These are phyloP conservation scores for Tapirus indicus DNA, from an alignment of 2,797 vertebrate species.

Conservation along the genomic window DNA sequence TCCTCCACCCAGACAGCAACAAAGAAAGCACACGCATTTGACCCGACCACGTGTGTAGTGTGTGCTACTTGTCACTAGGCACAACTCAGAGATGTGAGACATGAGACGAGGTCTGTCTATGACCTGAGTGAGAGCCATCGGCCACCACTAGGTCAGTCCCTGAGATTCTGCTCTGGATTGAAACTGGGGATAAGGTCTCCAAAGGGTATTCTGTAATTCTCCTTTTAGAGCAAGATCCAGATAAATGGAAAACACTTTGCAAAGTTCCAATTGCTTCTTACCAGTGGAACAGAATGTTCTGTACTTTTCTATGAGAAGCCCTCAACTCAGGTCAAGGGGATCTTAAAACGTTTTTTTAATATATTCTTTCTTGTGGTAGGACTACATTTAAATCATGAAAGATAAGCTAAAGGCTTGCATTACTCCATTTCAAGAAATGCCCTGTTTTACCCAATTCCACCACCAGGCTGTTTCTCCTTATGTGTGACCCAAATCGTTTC, in stretches of 20 bases:
- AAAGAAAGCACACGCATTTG: background rate
- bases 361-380: background rate
- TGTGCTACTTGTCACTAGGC: background rate
- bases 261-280: background rate
- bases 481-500: background rate
- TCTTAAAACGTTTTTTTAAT: background rate
- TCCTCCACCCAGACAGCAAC: background rate
- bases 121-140: background rate
- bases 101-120: background rate
- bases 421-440: background rate
- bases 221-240: background rate
- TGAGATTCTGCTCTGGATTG: background rate
- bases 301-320: background rate
- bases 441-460: background rate
- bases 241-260: background rate
- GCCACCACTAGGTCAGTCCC: background rate
- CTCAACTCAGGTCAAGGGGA: background rate
- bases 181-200: background rate
- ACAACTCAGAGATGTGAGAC: background rate
- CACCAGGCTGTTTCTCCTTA: background rate
- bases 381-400: background rate
- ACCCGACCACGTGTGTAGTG: background rate
- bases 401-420: background rate
- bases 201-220: background rate
- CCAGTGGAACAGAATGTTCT: background rate